These are phyloP conservation scores for Mamestra configurata DNA, from an alignment of 1,140 invertebrate genomes.

Conservation along the genomic window DNA sequence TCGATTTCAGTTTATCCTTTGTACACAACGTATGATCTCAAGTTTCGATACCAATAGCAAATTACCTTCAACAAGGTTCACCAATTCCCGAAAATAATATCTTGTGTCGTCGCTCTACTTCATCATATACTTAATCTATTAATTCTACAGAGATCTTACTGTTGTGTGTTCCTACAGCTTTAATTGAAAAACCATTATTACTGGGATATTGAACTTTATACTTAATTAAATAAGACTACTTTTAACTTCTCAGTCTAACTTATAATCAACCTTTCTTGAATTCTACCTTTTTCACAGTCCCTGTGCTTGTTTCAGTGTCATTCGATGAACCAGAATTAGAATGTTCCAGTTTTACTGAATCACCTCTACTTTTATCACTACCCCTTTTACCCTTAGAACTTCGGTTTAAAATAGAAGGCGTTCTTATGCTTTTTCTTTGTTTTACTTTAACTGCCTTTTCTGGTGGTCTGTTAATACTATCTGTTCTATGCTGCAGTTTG, in stretches of 20 bases:
- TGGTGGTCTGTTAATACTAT: constrained; percentile 80
- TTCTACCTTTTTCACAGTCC: constrained; percentile 83
- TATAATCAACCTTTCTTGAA: constrained; percentile 58
- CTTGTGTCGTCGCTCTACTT: background rate
- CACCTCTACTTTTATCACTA: constrained; percentile 69
- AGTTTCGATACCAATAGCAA: too few species aligned
- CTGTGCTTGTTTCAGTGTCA: constrained; percentile 87
- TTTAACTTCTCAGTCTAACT: constrained; percentile 18
- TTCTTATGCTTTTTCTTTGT: constrained; percentile 72
- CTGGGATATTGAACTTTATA: background rate
- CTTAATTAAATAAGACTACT: background rate
- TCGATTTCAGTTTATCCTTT: background rate
- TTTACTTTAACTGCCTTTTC: constrained; percentile 81
- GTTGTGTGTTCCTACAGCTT: constrained; percentile 3
- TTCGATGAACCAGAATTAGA: constrained; percentile 86
- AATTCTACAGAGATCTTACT: constrained; percentile 42
- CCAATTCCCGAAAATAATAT: background rate
- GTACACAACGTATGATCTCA: too few species aligned
- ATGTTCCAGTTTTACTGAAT: constrained; percentile 80
- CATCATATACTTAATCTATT: background rate
- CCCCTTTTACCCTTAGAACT: constrained; percentile 64
- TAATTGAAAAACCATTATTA: background rate
- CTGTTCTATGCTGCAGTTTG: constrained; percentile 80
- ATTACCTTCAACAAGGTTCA: too few species aligned
- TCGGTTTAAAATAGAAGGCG: constrained; percentile 73